Base-by-base conservation (phyloP, 1,140 invertebrate genomes). In the Heliconius nattereri region DNA sequence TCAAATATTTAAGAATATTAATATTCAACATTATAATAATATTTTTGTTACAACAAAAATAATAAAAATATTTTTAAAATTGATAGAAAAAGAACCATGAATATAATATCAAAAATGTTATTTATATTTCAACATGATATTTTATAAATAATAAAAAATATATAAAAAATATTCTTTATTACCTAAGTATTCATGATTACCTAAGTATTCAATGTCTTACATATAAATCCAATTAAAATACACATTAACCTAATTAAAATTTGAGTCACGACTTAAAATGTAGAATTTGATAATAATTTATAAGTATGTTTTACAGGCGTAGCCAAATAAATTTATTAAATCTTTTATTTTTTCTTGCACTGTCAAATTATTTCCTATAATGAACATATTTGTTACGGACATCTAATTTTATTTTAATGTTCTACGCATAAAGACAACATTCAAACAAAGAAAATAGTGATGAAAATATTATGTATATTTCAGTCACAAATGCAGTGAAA, bases 361-460 rank as follows among this genome's bases (percentile, higher is more conserved):
- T 71, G 3, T 35, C 32, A 45, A 45, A 45, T 5, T 45, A 45
- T 16, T 45, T 45, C 2, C 71, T 16, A 37, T 37, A n/a, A 20
- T 37, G 16, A 19, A 71, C 16, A 71, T 71, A 32, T 32, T 37
- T 72, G 29, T 71, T 52, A 52, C 49, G 19, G 20, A 52, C 32
- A 6, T 37, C 19, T 40, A n/a, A 37, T 20, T 37, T 37, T 37
- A 13, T 26, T 76, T 76, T 6, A 60, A 20, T 75, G 8, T 75
- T 72, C 49, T 54, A 60, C 52, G 40, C 75, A 76, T 66, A 37
- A 73, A 29, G 20, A 37, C 40, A 75, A 75, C 23, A 60, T 78
- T 79, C 78, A 83, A 83, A 85, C 84, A 85, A 85, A 85, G 84
- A 80, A 79, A 57, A 54, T 78, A 66, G 60, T 49, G 49, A 72